These are phyloP conservation scores for Lanius ludovicianus DNA, from an alignment of 2,113 vertebrate genomes.

Conservation along the genomic window DNA sequence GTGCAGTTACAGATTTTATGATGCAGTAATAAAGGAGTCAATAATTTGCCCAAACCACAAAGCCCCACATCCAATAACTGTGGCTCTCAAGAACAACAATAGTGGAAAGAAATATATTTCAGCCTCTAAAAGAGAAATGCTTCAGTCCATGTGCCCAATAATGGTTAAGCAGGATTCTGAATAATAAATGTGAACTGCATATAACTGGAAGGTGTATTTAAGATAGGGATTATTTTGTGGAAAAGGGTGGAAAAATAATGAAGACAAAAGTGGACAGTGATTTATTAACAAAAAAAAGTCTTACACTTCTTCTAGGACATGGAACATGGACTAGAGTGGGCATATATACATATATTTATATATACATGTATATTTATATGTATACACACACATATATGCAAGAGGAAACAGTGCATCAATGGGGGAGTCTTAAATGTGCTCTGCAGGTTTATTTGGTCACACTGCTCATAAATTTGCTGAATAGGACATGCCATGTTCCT, in stretches of 20 bases:
- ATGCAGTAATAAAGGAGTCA: background rate
- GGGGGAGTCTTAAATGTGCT: background rate
- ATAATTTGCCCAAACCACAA: background rate
- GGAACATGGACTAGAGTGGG: background rate
- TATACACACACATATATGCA: too few relatives aligned
- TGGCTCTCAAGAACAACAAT: background rate
- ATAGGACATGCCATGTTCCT: fast-evolving
- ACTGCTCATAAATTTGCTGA: background rate
- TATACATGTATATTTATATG: background rate
- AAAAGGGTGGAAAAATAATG: background rate
- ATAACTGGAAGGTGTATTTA: background rate
- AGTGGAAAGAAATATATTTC: background rate
- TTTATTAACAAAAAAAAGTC: background rate
- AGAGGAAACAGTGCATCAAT: background rate
- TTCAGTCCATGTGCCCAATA: background rate
- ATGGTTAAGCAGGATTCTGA: background rate
- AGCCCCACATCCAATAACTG: background rate
- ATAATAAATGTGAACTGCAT: background rate
- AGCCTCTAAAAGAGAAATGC: background rate
- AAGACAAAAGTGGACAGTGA: background rate
- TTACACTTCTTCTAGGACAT: background rate
- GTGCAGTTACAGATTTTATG: background rate
- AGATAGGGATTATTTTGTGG: background rate
- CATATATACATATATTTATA: too few relatives aligned
- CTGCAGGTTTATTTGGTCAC: background rate